Evolutionary conservation across 2,797 vertebrate genomes (phyloP).

Genomic region (Pangasius djambal): DNA sequence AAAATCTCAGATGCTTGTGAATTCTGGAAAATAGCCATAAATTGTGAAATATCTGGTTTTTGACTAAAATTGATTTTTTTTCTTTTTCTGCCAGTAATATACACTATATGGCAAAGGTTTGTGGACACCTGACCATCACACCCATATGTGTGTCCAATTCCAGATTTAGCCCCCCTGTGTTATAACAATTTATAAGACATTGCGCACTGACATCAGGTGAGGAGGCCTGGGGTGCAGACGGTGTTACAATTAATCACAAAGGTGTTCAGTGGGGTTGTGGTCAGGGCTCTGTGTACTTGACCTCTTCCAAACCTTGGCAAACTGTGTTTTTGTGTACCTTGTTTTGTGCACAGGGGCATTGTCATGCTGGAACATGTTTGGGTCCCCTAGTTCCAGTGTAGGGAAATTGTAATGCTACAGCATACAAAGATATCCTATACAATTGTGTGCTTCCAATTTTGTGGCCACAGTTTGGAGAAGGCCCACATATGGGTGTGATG

Average conservation of each 20-base stretch:
- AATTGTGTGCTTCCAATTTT: background rate
- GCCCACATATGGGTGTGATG: background rate
- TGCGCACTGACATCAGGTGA: background rate
- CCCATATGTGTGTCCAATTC: background rate
- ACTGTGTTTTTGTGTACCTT: background rate
- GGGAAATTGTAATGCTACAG: background rate
- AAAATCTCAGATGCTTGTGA: background rate
- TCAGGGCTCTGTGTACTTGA: background rate
- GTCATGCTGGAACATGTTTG: too few species aligned
- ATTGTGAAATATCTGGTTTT: background rate
- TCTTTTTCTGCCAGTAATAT: background rate
- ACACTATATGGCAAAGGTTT: background rate
- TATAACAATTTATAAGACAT: background rate
- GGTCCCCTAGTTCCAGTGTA: background rate
- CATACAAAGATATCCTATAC: background rate
- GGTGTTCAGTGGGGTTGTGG: background rate
- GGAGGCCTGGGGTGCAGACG: background rate
- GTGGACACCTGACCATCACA: background rate
- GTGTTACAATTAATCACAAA: background rate
- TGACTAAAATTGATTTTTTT: background rate
- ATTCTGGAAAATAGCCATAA: background rate
- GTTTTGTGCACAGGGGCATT: background rate
- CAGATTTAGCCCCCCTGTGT: background rate
- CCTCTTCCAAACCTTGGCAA: background rate
- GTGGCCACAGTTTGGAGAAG: background rate